Conservation (phyloP, 2,797 vertebrate genomes). For the Spinus olivaceus region DNA sequence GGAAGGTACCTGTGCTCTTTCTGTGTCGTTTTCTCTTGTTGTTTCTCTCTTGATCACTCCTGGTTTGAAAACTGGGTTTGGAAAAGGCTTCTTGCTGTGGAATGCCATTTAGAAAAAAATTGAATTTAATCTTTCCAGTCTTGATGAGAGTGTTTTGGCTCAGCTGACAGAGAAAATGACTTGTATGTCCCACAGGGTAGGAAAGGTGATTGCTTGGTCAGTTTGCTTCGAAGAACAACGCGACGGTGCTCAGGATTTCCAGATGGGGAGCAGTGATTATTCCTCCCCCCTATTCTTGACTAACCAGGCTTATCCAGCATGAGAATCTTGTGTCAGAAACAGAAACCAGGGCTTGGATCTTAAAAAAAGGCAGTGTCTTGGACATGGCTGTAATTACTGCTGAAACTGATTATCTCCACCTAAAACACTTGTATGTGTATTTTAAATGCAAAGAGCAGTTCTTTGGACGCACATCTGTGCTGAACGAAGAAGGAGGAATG, state of each 20-base stretch:
- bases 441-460: not conserved
- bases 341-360: not conserved
- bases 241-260: not conserved
- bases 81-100: not conserved
- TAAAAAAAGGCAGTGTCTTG: not conserved
- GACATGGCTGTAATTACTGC: not conserved
- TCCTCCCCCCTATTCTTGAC: not conserved
- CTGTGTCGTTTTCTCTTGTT: accelerated
- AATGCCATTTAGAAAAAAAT: not conserved
- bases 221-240: not conserved
- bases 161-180: not conserved
- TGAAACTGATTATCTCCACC: not conserved
- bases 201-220: not conserved
- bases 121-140: not conserved
- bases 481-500: not conserved
- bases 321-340: not conserved
- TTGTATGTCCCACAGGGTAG: not conserved
- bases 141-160: not conserved
- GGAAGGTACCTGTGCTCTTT: conserved; percentile 79
- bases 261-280: not conserved
- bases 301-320: not conserved
- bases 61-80: not conserved
- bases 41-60: not conserved
- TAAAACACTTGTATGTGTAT: not conserved
- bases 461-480: not conserved